phyloP scores from a whole-genome alignment of 2,888 invertebrate genomes.

The Melipona bicolor region DNA sequence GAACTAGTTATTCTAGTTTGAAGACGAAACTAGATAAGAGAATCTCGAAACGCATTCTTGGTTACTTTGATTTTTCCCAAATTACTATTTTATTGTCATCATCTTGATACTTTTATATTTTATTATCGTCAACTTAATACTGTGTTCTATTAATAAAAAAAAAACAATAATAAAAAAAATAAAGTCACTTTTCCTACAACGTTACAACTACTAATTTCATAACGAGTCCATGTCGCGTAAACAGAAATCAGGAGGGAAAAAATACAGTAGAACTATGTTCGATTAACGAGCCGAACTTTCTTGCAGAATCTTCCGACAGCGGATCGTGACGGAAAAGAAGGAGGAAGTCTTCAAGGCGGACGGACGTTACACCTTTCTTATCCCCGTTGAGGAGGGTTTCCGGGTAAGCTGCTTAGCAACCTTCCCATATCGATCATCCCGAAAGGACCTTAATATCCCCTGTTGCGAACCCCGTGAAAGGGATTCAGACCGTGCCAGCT shows the following conservation, averaged over 20 bases:
- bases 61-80: neutral
- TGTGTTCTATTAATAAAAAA: too few relatives aligned
- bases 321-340: slow-evolving; percentile 90
- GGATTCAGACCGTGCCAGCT: slow-evolving; percentile 30
- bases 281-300: slow-evolving; percentile 44
- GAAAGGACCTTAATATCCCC: slow-evolving; percentile 58
- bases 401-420: slow-evolving; percentile 86
- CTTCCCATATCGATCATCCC: slow-evolving; percentile 59
- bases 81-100: too few relatives aligned
- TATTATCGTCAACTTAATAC: too few relatives aligned
- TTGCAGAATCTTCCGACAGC: slow-evolving; percentile 89
- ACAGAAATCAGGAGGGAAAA: neutral
- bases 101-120: neutral
- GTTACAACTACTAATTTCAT: neutral
- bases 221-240: neutral
- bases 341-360: slow-evolving; percentile 91
- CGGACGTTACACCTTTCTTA: slow-evolving; percentile 94
- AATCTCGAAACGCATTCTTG: neutral
- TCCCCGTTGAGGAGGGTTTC: slow-evolving; percentile 95
- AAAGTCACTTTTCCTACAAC: neutral
- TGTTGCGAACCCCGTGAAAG: slow-evolving; percentile 40
- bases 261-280: slow-evolving; percentile 1
- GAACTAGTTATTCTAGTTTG: too few relatives aligned
- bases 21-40: too few relatives aligned
- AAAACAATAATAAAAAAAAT: too few relatives aligned